phyloP scores from a whole-genome alignment of 2,797 vertebrate genomes.

The Pachyuromys duprasi region DNA sequence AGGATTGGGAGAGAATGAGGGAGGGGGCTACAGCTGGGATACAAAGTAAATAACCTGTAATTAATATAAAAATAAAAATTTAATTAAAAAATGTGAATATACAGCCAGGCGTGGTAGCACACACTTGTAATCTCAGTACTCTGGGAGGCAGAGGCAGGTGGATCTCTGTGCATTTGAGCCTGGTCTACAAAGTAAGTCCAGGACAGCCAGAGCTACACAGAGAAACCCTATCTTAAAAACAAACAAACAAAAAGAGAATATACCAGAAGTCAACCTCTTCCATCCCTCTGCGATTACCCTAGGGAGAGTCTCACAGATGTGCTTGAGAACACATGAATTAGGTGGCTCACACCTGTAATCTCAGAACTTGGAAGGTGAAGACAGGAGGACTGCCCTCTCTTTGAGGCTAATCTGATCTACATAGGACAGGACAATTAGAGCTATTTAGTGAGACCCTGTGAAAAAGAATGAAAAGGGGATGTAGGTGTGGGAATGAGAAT shows the following conservation, averaged over 20 bases:
- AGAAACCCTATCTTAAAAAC: no score
- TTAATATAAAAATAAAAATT: no score
- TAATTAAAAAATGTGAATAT: background rate
- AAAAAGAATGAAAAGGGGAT: background rate
- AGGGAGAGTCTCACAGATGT: constrained; percentile 28
- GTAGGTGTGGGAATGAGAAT: background rate
- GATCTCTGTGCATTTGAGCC: no score
- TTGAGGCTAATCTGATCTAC: background rate
- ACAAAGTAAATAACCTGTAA: no score
- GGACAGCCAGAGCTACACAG: no score
- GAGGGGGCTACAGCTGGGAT: no score
- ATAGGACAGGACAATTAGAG: background rate
- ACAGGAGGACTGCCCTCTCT: background rate
- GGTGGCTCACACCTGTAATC: background rate
- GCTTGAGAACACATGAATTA: constrained; percentile 11
- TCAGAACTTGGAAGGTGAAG: background rate
- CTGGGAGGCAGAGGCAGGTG: no score
- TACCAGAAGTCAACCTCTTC: constrained; percentile 47
- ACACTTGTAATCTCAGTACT: no score
- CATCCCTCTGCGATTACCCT: background rate
- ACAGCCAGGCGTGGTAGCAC: background rate
- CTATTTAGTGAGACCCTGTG: background rate
- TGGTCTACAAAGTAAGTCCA: no score
- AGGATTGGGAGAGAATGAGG: no score
- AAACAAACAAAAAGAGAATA: no score